These are phyloP conservation scores for Caenorhabditis macrosperma DNA, from an alignment of 2,888 invertebrate genomes.

Conservation along the genomic window DNA sequence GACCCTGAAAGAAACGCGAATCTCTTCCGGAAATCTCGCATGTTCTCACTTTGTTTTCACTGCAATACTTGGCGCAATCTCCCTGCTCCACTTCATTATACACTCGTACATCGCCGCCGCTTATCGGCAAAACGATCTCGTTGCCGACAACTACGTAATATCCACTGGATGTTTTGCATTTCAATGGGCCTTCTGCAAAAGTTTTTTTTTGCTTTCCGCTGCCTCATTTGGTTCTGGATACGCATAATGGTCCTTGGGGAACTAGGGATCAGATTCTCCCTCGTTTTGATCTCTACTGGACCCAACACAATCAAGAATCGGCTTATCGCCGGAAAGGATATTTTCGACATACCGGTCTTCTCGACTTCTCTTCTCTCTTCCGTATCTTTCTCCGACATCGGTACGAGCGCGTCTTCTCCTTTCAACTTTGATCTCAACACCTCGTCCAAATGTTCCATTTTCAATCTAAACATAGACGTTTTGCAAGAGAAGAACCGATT, in stretches of 20 bases:
- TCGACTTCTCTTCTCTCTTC: constrained; percentile 36
- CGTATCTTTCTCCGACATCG: constrained; percentile 51
- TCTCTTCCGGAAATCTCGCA: not conserved
- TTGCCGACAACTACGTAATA: constrained; percentile 78
- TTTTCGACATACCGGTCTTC: constrained; percentile 32
- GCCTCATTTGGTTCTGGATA: not conserved
- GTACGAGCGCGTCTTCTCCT: constrained; percentile 53
- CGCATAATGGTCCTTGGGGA: not conserved
- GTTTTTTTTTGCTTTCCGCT: constrained; percentile 13
- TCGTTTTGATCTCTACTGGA: not conserved
- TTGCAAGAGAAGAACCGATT: not conserved
- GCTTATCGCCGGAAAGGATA: not conserved
- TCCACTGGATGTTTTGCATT: constrained; percentile 70
- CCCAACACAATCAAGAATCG: constrained; percentile 2
- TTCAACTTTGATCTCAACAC: constrained; percentile 58
- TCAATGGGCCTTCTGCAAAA: constrained; percentile 48
- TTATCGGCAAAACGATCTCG: constrained; percentile 72
- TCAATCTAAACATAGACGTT: constrained; percentile 21
- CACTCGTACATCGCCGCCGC: constrained; percentile 60
- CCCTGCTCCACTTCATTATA: constrained; percentile 73
- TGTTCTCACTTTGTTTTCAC: constrained; percentile 67
- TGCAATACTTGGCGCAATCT: constrained; percentile 74
- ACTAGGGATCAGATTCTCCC: constrained; percentile 1
- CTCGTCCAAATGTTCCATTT: constrained; percentile 57
- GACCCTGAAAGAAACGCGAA: constrained; percentile 62